phyloP scores from a whole-genome alignment of 1,140 invertebrate genomes.

The Heterodera schachtii region DNA sequence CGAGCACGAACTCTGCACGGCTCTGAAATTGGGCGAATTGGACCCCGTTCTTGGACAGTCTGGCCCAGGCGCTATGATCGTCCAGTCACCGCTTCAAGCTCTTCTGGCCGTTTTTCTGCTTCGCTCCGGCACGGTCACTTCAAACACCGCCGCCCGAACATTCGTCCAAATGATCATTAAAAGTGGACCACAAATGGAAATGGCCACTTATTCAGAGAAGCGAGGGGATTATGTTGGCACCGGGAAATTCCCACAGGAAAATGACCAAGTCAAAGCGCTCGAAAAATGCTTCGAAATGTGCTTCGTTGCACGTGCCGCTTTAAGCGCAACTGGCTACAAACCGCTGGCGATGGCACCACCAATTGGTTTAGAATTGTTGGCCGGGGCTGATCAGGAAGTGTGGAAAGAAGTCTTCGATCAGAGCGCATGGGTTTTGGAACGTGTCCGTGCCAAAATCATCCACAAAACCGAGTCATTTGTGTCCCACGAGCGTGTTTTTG shows the following conservation, averaged over 20 bases:
- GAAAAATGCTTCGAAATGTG: too few relatives aligned
- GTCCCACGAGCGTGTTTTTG: too few relatives aligned
- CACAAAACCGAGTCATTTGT: too few relatives aligned
- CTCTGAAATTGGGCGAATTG: not conserved
- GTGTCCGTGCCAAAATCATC: not conserved
- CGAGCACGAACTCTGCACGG: too few relatives aligned
- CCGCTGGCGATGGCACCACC: not conserved
- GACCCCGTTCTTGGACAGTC: not conserved
- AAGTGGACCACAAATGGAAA: too few relatives aligned
- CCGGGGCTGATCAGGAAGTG: not conserved
- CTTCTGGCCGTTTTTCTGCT: slow-evolving; percentile 5
- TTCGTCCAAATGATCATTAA: too few relatives aligned
- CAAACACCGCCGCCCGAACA: too few relatives aligned
- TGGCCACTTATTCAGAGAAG: too few relatives aligned
- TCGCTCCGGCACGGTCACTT: too few relatives aligned
- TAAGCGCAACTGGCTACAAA: not conserved
- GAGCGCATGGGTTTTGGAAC: not conserved
- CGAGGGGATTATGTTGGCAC: too few relatives aligned
- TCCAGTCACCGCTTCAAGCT: slow-evolving; percentile 13
- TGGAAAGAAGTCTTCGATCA: not conserved
- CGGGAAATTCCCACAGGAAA: too few relatives aligned
- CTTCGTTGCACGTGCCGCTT: not conserved
- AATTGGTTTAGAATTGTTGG: not conserved
- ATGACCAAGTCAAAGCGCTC: too few relatives aligned
- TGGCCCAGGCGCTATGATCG: not conserved